Conservation (phyloP, 2,113 vertebrate species). For the Nesogale talazaci region DNA sequence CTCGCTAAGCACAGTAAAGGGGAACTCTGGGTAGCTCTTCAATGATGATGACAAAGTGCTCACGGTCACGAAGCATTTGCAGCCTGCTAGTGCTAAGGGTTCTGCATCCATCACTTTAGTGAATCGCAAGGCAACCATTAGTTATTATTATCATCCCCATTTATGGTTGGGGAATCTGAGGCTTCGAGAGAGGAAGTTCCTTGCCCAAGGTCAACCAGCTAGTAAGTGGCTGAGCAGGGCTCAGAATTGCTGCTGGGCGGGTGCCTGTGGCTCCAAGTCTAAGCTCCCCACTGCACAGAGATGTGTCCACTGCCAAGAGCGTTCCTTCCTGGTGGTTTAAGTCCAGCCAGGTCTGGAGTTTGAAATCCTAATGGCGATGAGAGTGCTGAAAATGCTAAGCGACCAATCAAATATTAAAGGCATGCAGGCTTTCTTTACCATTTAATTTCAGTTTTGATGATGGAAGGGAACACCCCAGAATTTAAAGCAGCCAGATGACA, state of each 20-base stretch:
- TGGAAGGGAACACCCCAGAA: background rate
- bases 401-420: background rate
- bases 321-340: background rate
- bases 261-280: background rate
- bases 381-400: background rate
- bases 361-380: background rate
- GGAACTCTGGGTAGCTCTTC: background rate
- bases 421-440: background rate
- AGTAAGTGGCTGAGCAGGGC: background rate
- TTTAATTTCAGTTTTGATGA: slow-evolving; percentile 30
- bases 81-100: too few species aligned
- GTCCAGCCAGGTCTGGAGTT: background rate
- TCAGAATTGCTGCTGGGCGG: background rate
- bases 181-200: background rate
- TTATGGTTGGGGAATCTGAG: slow-evolving; percentile 13
- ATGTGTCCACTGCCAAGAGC: fast-evolving
- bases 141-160: background rate
- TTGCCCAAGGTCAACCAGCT: background rate
- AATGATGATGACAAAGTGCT: background rate
- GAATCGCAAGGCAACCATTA: too few species aligned
- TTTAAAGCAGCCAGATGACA: background rate
- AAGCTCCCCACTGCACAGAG: background rate
- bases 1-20: background rate
- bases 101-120: background rate
- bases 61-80: background rate